These are phyloP conservation scores for Ellobius talpinus DNA, from an alignment of 2,113 vertebrate species.

Conservation along the genomic window DNA sequence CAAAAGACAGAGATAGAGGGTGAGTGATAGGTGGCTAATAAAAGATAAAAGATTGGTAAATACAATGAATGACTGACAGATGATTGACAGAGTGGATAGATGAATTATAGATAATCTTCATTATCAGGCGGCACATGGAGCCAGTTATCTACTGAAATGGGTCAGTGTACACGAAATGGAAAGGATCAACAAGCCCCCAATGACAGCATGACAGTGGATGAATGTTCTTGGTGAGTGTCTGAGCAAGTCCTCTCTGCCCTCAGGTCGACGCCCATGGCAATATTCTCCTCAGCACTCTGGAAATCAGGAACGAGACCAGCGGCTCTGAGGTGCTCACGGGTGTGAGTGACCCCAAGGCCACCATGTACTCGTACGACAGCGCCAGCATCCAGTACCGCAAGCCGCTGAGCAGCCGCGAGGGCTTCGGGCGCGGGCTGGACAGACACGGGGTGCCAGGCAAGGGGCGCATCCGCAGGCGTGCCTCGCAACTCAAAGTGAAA, in stretches of 20 bases:
- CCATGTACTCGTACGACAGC: slow-evolving; percentile 90
- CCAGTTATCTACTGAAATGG: too few relatives aligned
- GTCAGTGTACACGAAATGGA: not conserved
- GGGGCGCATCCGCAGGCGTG: slow-evolving; percentile 90
- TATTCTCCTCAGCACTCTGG: slow-evolving; percentile 92
- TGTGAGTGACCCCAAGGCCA: slow-evolving; percentile 87
- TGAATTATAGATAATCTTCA: not conserved
- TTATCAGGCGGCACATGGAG: not conserved
- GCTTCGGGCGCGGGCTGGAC: slow-evolving; percentile 89
- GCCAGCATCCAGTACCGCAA: slow-evolving; percentile 94
- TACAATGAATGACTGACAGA: not conserved
- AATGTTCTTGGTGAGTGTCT: slow-evolving; percentile 29
- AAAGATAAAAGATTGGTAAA: too few relatives aligned
- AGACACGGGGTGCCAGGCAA: slow-evolving; percentile 90
- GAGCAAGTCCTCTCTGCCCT: slow-evolving; percentile 68
- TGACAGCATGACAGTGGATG: not conserved
- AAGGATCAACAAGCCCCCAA: rapidly evolving
- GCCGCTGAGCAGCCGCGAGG: slow-evolving; percentile 90
- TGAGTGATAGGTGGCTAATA: not conserved
- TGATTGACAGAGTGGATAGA: not conserved
- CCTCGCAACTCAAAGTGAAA: slow-evolving; percentile 96
- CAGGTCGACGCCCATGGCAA: slow-evolving; percentile 94
- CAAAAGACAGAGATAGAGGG: not conserved
- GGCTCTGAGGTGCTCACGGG: slow-evolving; percentile 88
- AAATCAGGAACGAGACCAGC: slow-evolving; percentile 88